Conservation (phyloP, 2,797 vertebrate genomes). For the Pseudocheirus occidentalis region DNA sequence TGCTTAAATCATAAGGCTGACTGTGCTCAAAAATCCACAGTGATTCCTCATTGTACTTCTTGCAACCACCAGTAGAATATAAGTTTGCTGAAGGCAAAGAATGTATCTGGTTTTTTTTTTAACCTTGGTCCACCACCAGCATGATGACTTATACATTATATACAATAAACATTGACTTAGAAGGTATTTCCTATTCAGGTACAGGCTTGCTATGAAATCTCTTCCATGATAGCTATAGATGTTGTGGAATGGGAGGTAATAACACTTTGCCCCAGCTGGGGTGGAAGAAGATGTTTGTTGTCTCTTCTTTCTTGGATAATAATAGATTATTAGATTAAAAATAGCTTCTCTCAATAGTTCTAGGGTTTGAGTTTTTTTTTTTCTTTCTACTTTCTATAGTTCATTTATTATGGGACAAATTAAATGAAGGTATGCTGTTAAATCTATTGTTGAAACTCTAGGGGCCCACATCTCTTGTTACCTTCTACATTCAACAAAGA, state of each 20-base stretch:
- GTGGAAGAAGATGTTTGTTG: not conserved
- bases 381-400: not conserved
- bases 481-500: not conserved
- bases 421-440: constrained; percentile 1
- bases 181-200: not conserved
- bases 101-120: not conserved
- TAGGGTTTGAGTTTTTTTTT: not conserved
- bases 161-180: not conserved
- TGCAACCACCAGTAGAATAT: not conserved
- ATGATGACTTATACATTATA: not conserved
- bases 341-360: not conserved
- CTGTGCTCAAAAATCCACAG: not conserved
- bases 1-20: not conserved
- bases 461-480: constrained; percentile 6
- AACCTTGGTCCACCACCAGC: not conserved
- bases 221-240: not conserved
- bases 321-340: not conserved
- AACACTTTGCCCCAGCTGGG: not conserved
- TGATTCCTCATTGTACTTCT: not conserved
- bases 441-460: constrained; percentile 22
- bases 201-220: not conserved
- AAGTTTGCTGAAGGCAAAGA: not conserved
- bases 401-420: not conserved
- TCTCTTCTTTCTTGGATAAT: not conserved
- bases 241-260: not conserved